phyloP scores from a whole-genome alignment of 2,797 vertebrate species.

The Poeciliopsis presidionis region DNA sequence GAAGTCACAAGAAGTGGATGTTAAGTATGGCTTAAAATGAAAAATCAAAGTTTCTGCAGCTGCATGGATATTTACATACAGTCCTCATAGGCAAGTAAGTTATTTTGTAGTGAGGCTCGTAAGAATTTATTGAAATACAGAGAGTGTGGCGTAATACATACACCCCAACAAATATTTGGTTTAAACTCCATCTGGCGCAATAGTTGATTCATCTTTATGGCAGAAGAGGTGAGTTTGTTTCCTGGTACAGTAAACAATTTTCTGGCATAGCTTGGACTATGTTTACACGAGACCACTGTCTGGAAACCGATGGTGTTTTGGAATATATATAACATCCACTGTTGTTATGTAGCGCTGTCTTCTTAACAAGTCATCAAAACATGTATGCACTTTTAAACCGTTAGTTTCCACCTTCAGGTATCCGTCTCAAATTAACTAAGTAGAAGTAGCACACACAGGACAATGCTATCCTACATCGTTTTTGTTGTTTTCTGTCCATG shows the following conservation, averaged over 20 bases:
- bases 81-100: not conserved
- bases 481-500: too few species aligned
- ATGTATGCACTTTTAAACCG: too few species aligned
- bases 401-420: too few species aligned
- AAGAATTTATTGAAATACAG: not conserved
- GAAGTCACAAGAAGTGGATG: conserved; percentile 45
- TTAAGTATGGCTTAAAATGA: conserved; percentile 17
- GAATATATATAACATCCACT: too few species aligned
- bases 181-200: not conserved
- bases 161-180: not conserved
- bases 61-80: not conserved
- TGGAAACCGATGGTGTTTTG: too few species aligned
- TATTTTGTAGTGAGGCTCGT: not conserved
- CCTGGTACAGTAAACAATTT: not conserved
- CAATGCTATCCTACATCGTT: too few species aligned
- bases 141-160: not conserved
- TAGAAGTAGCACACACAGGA: too few species aligned
- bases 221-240: not conserved
- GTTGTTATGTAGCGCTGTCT: too few species aligned
- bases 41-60: not conserved
- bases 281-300: too few species aligned
- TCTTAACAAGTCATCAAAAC: too few species aligned
- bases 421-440: too few species aligned
- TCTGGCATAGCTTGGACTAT: not conserved
- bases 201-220: not conserved